Evolutionary conservation across 1,140 invertebrate species (phyloP), one percentile per base, ranked within the genome.

Genomic region (Thalassaphorura encarpata): DNA sequence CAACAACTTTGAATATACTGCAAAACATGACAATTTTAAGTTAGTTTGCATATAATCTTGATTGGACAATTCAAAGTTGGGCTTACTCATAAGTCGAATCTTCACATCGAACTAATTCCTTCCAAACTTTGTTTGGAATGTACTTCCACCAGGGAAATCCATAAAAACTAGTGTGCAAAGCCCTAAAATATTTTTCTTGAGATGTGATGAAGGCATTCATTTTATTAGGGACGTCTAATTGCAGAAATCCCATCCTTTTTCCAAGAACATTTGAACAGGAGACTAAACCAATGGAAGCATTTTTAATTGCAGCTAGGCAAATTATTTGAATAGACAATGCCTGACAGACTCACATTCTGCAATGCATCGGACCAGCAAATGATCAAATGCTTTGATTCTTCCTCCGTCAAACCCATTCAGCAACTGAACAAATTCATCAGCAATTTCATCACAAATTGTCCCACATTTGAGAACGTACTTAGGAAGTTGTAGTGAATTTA

Each of bases 141-240:
- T 84, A 76, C 70, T 90, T 90, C 87, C 87, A 90, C 28, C 87
- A 70, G 0, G 86, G 85, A 24, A 87, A 74, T 0, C 85, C 85
- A 69, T 85, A 91, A 71, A 83, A 66, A 4, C 70, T 58, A 41
- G 67, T 57, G 23, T 72, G 70, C 40, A 67, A 67, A 3, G 67
- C 66, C 16, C 67, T 54, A 61, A 73, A 72, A 4, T 72, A 63
- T 6, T 64, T 52, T 28, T 67, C 63, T 8, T 69, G 67, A 0
- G 68, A 62, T 27, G 63, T 2, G 23, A 73, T 67, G 54, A 75
- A 69, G 18, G 6, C 47, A 24, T 16, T 64, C 66, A 36, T 69
- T 66, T 47, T 41, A 41, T 41, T 56, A 57, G 4, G 45, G 53
- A 79, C 70, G 27, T 75, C 75, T 76, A 71, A 48, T 84, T 79